phyloP scores from a whole-genome alignment of 2,113 vertebrate genomes.

The Mystacornis crossleyi region DNA sequence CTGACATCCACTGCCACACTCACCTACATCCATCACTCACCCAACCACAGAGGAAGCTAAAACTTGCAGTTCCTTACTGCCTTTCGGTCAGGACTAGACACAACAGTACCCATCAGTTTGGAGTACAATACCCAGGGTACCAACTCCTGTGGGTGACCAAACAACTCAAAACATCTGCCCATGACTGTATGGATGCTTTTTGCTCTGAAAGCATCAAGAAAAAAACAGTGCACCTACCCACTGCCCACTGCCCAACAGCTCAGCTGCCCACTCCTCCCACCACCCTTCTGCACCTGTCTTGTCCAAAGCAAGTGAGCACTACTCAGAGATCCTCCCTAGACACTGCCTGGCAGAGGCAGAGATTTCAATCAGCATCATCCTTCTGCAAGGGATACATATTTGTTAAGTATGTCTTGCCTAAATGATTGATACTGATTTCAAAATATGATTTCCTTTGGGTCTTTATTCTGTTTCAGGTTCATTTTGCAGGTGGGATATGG shows the following conservation, averaged over 20 bases:
- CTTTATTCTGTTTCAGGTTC: not conserved
- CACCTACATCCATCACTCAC: not conserved
- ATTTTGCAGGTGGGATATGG: not conserved
- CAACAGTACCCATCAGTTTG: not conserved
- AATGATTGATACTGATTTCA: not conserved
- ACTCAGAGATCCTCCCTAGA: not conserved
- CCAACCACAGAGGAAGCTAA: not conserved
- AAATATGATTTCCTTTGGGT: not conserved
- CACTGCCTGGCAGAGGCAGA: not conserved
- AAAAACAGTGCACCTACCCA: not conserved
- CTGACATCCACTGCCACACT: not conserved
- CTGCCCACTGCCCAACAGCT: not conserved
- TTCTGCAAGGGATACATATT: not conserved
- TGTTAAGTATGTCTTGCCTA: not conserved
- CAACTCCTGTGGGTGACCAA: not conserved
- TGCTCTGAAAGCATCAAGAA: not conserved
- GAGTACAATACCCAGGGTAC: not conserved
- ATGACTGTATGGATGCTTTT: not conserved
- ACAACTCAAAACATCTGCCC: not conserved
- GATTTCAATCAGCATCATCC: not conserved
- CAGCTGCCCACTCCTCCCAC: not conserved
- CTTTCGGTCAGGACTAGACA: not conserved
- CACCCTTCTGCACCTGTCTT: not conserved
- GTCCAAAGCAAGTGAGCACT: not conserved
- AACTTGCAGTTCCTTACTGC: not conserved